Evolutionary conservation across 2,888 invertebrate species (phyloP).

Genomic region (Stomorhina lunata): DNA sequence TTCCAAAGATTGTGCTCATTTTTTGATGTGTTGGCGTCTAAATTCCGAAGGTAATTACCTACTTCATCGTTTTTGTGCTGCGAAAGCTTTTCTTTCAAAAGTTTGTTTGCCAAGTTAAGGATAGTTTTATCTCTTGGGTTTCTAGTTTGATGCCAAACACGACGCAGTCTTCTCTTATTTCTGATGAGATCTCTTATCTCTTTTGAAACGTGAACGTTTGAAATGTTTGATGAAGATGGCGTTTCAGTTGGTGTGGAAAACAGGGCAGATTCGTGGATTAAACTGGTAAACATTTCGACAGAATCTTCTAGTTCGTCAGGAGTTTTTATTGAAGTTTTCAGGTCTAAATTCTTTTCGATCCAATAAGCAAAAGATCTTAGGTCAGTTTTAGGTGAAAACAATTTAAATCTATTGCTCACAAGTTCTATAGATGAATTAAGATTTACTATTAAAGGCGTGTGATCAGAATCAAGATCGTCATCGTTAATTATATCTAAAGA

Average conservation of each 20-base stretch:
- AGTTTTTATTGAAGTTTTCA: conserved; percentile 25
- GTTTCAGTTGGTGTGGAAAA: neutral
- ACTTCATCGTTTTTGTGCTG: too few relatives aligned
- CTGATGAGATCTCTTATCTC: conserved; percentile 16
- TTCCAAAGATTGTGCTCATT: too few relatives aligned
- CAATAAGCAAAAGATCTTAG: too few relatives aligned
- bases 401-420: too few relatives aligned
- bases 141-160: conserved; percentile 2
- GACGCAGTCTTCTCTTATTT: conserved; percentile 13
- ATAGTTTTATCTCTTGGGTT: conserved; percentile 10
- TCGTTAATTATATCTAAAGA: neutral
- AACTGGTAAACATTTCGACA: neutral
- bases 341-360: neutral
- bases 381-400: too few relatives aligned
- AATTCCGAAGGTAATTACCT: too few relatives aligned
- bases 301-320: conserved; percentile 10
- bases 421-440: neutral
- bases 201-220: conserved; percentile 2
- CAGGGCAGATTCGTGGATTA: neutral
- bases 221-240: too few relatives aligned
- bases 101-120: too few relatives aligned
- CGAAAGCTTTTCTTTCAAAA: too few relatives aligned
- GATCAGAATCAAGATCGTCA: neutral
- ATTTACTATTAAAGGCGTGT: neutral
- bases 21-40: too few relatives aligned